phyloP scores from a whole-genome alignment of 2,888 invertebrate species.

The Eulithis prunata region DNA sequence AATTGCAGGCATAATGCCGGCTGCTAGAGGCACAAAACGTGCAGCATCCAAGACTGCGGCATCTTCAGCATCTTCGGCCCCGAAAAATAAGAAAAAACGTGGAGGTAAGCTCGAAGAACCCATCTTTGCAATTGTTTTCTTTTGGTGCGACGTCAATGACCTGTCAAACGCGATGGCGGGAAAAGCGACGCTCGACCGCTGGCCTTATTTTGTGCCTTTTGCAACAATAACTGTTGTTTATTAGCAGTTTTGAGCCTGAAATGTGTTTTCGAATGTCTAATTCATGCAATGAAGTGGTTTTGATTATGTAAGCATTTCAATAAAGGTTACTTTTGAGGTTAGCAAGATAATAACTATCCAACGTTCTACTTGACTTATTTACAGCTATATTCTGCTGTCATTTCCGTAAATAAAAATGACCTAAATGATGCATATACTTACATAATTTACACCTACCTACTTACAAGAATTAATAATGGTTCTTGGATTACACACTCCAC shows the following conservation, averaged over 20 bases:
- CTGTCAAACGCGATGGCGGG: conserved; percentile 83
- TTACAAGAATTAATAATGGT: conserved; percentile 3
- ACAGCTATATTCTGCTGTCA: conserved; percentile 36
- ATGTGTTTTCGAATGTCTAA: conserved; percentile 18
- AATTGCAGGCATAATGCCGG: conserved; percentile 82
- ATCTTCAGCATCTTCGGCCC: conserved; percentile 62
- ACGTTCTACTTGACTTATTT: conserved; percentile 27
- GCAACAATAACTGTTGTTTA: conserved; percentile 43
- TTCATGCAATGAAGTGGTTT: conserved; percentile 36
- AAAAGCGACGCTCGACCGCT: conserved; percentile 53
- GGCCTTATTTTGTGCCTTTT: conserved; percentile 46
- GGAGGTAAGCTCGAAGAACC: conserved; percentile 65
- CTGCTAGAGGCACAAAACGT: conserved; percentile 80
- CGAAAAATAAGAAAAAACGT: conserved; percentile 82
- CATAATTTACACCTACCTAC: conserved; percentile 34
- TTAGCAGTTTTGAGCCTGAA: conserved; percentile 20
- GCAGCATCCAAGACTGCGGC: conserved; percentile 75
- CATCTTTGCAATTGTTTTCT: conserved; percentile 65
- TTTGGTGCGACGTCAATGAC: conserved; percentile 79
- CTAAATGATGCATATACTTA: conserved; percentile 19
- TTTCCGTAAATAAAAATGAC: conserved; percentile 46
- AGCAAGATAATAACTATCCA: conserved; percentile 31
- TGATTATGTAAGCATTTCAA: conserved; percentile 39
- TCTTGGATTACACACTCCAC: background rate
- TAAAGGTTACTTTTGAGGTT: conserved; percentile 48